phyloP scores from a whole-genome alignment of 2,888 invertebrate genomes.

The Ferdinandea cuprea region DNA sequence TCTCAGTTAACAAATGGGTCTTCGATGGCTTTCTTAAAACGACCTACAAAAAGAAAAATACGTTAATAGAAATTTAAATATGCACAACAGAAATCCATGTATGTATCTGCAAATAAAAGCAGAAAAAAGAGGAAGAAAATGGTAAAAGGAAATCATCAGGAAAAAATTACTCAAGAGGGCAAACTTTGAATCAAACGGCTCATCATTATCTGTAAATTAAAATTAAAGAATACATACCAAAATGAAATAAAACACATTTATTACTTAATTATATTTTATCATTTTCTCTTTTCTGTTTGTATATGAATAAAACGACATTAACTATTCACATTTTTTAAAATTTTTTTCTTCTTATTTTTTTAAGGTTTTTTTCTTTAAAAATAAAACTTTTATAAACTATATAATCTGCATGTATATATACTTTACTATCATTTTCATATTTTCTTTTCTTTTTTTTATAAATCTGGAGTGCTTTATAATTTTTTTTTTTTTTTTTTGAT shows the following conservation, averaged over 20 bases:
- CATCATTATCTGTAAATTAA: conserved; percentile 47
- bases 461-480: conserved; percentile 46
- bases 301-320: conserved; percentile 69
- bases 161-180: neutral
- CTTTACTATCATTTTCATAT: conserved; percentile 7
- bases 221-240: conserved; percentile 28
- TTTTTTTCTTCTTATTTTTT: conserved; percentile 28
- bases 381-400: conserved; percentile 51
- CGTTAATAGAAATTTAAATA: conserved; percentile 47
- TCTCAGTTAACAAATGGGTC: neutral
- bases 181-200: conserved; percentile 51
- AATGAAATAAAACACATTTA: conserved; percentile 67
- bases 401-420: conserved; percentile 43
- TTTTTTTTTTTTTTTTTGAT: conserved; percentile 10
- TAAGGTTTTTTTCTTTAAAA: conserved; percentile 55
- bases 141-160: conserved; percentile 13
- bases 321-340: conserved; percentile 57
- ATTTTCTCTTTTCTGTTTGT: conserved; percentile 44
- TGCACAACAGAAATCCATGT: conserved; percentile 23
- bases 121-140: conserved; percentile 52
- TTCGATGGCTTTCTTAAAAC: conserved; percentile 7
- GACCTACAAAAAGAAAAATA: conserved; percentile 75
- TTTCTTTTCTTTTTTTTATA: conserved; percentile 37
- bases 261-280: conserved; percentile 66
- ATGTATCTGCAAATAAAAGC: too few species aligned